These are phyloP conservation scores for Drosophila bocqueti DNA, from an alignment of 1,140 invertebrate genomes.

Conservation along the genomic window DNA sequence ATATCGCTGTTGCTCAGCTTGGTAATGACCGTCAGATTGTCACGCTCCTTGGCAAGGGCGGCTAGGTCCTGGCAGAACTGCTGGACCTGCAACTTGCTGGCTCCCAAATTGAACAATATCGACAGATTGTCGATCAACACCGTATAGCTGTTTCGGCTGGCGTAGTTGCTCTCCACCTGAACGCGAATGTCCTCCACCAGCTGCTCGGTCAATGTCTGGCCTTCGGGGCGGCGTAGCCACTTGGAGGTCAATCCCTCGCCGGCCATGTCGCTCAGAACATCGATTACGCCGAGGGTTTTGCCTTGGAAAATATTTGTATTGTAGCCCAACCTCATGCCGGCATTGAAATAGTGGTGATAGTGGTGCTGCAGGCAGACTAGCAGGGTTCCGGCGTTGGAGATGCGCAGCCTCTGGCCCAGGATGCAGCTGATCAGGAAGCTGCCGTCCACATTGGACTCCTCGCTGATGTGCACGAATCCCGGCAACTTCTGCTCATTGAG, in stretches of 20 bases:
- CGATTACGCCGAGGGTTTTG: constrained; percentile 86
- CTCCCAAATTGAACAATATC: constrained; percentile 88
- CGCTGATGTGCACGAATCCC: constrained; percentile 88
- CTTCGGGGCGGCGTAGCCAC: constrained; percentile 69
- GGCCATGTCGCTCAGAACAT: constrained; percentile 86
- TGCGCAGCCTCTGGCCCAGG: constrained; percentile 86
- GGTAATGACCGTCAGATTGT: constrained; percentile 85
- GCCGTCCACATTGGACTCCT: constrained; percentile 89
- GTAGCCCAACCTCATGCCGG: constrained; percentile 90
- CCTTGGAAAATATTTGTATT: constrained; percentile 88
- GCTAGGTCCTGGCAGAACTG: constrained; percentile 81
- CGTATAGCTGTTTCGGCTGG: constrained; percentile 84
- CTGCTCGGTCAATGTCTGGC: constrained; percentile 52
- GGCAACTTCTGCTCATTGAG: constrained; percentile 87
- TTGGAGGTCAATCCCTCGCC: constrained; percentile 59
- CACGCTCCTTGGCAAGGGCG: constrained; percentile 82
- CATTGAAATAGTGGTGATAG: constrained; percentile 89
- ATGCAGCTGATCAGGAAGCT: constrained; percentile 89
- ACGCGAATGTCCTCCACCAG: constrained; percentile 68
- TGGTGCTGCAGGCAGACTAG: constrained; percentile 90
- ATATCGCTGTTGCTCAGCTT: constrained; percentile 86
- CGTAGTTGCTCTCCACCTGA: constrained; percentile 61
- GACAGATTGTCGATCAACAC: constrained; percentile 90
- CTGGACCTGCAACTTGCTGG: constrained; percentile 68
- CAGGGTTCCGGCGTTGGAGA: constrained; percentile 86